These are phyloP conservation scores for Gadus chalcogrammus DNA, from an alignment of 2,113 vertebrate species.

Conservation along the genomic window DNA sequence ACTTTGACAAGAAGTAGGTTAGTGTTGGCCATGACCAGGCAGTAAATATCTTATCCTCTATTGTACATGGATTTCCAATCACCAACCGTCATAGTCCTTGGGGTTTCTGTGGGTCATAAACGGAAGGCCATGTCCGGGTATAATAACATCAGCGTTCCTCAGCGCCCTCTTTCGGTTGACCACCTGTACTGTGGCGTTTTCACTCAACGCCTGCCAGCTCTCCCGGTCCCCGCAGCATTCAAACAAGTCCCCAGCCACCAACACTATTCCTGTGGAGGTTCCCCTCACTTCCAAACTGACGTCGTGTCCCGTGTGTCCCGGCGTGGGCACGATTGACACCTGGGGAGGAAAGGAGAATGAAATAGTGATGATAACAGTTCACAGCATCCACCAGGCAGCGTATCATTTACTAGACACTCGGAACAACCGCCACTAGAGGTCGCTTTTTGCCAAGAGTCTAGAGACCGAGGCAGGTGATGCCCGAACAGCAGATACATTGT, in stretches of 20 bases:
- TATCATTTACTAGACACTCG: neutral
- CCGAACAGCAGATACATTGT: too few relatives aligned
- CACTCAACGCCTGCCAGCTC: constrained; percentile 76
- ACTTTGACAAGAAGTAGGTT: too few relatives aligned
- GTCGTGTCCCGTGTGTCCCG: constrained; percentile 81
- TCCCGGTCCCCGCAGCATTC: constrained; percentile 75
- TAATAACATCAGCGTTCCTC: constrained; percentile 72
- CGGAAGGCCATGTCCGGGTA: constrained; percentile 83
- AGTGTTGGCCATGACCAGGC: too few relatives aligned
- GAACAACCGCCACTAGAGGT: too few relatives aligned
- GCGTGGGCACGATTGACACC: constrained; percentile 76
- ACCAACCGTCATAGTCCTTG: too few relatives aligned
- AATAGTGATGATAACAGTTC: too few relatives aligned
- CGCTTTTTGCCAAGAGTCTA: neutral
- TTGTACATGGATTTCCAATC: too few relatives aligned
- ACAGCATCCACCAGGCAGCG: neutral
- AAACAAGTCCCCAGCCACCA: constrained; percentile 84
- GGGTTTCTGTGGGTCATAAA: constrained; percentile 68
- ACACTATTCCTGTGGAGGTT: constrained; percentile 70
- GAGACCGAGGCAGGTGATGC: too few relatives aligned
- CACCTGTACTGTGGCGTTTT: constrained; percentile 75
- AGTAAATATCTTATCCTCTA: neutral
- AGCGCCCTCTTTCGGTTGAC: constrained; percentile 64
- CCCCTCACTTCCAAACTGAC: constrained; percentile 78
- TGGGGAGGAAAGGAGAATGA: constrained; percentile 27